A percentile compares a stretch with the other conserved stretches of the same genome.
These are phyloP conservation scores for Hirtodrosophila histrioides DNA, from an alignment of 2,888 invertebrate species.

Conservation along the genomic window DNA sequence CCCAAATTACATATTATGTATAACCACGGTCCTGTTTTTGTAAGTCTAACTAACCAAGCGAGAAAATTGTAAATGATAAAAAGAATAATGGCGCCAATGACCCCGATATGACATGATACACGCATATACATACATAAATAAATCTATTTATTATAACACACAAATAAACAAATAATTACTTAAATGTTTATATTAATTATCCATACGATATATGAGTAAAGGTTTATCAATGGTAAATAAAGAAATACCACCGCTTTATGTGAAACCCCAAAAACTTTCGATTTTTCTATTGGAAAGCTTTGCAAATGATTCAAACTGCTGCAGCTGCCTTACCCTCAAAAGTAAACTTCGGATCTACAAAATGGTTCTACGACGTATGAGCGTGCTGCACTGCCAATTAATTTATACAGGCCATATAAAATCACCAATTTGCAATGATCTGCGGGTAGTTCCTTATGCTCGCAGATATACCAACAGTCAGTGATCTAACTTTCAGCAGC, in stretches of 20 bases:
- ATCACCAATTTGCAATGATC: too few species aligned
- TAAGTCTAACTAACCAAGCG: conserved; percentile 57
- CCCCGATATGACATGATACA: conserved; percentile 42
- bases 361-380: too few species aligned
- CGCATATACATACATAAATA: conserved; percentile 36
- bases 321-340: too few species aligned
- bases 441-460: too few species aligned
- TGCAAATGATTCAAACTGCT: too few species aligned
- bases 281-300: background rate
- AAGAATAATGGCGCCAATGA: conserved; percentile 51
- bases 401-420: too few species aligned
- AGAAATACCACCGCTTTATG: conserved; percentile 84
- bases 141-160: conserved; percentile 56
- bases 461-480: too few species aligned
- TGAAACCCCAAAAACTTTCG: conserved; percentile 70
- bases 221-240: conserved; percentile 83
- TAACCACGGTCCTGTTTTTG: conserved; percentile 35
- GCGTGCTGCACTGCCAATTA: too few species aligned
- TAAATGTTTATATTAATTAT: conserved; percentile 78
- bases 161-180: conserved; percentile 56
- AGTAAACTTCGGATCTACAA: too few species aligned
- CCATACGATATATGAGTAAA: conserved; percentile 72
- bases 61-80: conserved; percentile 60
- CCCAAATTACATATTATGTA: conserved; percentile 29
- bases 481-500: too few species aligned